Evolutionary conservation across 2,888 invertebrate species (phyloP).

Genomic region (Sisyra terminalis): DNA sequence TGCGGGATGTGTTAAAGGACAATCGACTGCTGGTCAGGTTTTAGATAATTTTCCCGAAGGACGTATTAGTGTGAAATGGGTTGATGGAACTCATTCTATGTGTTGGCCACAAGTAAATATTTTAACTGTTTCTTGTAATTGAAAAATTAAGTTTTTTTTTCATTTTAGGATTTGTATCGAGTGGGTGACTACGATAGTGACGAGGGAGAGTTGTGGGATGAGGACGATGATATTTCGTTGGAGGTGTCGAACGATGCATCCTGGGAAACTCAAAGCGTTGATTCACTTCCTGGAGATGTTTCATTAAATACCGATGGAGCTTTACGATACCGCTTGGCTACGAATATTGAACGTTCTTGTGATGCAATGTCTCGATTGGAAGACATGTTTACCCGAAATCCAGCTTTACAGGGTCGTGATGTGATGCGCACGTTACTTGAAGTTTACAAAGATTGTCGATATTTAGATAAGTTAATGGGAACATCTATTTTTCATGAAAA

Average conservation of each 20-base stretch:
- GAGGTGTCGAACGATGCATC: conserved; percentile 51
- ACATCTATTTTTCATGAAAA: conserved; percentile 74
- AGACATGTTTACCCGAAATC: conserved; percentile 63
- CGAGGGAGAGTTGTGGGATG: conserved; percentile 58
- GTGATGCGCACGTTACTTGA: conserved; percentile 63
- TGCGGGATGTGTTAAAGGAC: conserved; percentile 45
- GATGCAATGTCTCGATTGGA: conserved; percentile 58
- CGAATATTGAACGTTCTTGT: conserved; percentile 60
- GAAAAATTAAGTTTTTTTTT: neutral
- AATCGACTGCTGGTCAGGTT: conserved; percentile 75
- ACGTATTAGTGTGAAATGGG: conserved; percentile 84
- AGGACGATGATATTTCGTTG: conserved; percentile 20
- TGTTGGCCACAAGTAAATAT: conserved; percentile 68
- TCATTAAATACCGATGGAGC: conserved; percentile 23
- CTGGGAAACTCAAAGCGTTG: conserved; percentile 66
- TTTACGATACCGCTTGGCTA: conserved; percentile 46
- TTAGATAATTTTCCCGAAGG: conserved; percentile 76
- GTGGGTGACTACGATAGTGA: conserved; percentile 61
- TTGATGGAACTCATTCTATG: conserved; percentile 66
- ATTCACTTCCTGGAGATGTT: conserved; percentile 36
- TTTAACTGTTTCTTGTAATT: neutral
- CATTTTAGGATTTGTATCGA: conserved; percentile 22
- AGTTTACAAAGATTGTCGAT: conserved; percentile 74
- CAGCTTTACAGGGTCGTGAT: conserved; percentile 55
- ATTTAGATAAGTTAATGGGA: conserved; percentile 69